Evolutionary conservation across 2,113 vertebrate genomes (phyloP).

Genomic region (Myotis brandtii): DNA sequence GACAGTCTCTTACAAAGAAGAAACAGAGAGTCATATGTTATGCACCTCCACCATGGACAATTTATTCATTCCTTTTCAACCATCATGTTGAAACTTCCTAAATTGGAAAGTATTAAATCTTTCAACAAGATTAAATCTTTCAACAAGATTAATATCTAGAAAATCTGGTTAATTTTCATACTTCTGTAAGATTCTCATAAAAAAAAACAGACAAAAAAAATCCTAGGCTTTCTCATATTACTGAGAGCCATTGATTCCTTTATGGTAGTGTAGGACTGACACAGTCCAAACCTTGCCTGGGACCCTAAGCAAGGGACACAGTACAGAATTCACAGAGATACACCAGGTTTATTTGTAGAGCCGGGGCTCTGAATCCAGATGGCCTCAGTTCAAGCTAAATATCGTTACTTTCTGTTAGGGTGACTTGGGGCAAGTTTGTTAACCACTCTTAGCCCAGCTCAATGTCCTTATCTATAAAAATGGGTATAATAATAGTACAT

Average conservation of each 20-base stretch:
- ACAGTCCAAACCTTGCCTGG: background rate
- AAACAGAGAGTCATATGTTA: background rate
- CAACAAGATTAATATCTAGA: background rate
- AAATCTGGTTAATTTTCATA: background rate
- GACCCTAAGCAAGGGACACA: background rate
- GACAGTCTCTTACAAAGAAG: background rate
- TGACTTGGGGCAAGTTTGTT: background rate
- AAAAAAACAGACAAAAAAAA: background rate
- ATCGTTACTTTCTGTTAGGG: background rate
- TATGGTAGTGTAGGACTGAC: background rate
- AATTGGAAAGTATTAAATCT: background rate
- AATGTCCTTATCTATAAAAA: background rate
- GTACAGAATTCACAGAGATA: background rate
- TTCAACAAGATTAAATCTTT: background rate
- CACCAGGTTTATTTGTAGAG: background rate
- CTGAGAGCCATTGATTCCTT: background rate
- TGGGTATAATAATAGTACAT: background rate
- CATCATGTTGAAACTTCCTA: background rate
- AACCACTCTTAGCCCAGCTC: background rate
- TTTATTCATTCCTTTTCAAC: background rate
- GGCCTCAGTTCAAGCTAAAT: background rate
- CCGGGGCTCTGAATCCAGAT: background rate
- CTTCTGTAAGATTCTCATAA: background rate
- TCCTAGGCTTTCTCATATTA: background rate
- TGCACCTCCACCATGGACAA: background rate